These are phyloP conservation scores for Chaetodon trifascialis DNA, from an alignment of 2,113 vertebrate species.

Conservation along the genomic window DNA sequence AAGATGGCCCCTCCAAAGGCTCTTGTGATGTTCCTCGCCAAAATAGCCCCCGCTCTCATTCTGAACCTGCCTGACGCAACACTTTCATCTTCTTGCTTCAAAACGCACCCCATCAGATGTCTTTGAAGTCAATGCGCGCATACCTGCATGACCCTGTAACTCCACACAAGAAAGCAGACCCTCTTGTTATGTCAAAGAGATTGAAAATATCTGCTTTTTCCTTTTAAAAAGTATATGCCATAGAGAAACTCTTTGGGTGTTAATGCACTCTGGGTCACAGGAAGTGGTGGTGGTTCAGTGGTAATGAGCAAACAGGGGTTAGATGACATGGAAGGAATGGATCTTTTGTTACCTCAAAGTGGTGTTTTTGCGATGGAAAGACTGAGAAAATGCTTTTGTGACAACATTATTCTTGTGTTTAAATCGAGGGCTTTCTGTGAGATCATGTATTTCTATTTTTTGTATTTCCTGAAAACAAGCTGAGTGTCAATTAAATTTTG, in stretches of 20 bases:
- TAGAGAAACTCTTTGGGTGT: constrained; percentile 53
- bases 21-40: constrained; percentile 63
- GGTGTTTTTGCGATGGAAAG: constrained; percentile 29
- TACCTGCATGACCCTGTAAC: constrained; percentile 71
- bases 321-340: constrained; percentile 30
- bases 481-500: neutral
- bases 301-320: constrained; percentile 55
- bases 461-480: neutral
- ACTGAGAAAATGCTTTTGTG: neutral
- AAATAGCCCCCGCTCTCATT: constrained; percentile 66
- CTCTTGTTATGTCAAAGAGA: constrained; percentile 64
- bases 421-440: neutral
- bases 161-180: constrained; percentile 69
- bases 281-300: constrained; percentile 31
- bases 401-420: neutral
- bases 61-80: constrained; percentile 76
- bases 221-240: constrained; percentile 33
- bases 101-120: constrained; percentile 74
- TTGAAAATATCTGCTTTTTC: constrained; percentile 66
- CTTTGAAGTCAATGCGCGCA: constrained; percentile 79
- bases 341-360: constrained; percentile 29
- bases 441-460: neutral
- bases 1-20: constrained; percentile 57
- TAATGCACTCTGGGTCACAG: constrained; percentile 70
- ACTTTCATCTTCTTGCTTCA: constrained; percentile 82